These are phyloP conservation scores for Sphaeramia orbicularis DNA, from an alignment of 2,797 vertebrate genomes.

Conservation along the genomic window DNA sequence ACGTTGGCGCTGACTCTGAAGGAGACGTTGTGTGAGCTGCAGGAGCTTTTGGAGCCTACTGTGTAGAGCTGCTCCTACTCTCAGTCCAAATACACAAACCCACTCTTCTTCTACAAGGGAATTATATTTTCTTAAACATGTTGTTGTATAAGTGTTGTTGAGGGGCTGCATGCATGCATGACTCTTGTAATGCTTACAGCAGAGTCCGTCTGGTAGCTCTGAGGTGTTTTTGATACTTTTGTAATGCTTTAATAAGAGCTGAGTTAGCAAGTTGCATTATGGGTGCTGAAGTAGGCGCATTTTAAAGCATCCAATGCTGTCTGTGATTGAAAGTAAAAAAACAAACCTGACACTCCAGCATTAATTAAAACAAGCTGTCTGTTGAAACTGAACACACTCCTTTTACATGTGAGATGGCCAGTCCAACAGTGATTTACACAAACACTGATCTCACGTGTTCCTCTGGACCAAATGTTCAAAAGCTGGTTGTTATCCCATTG, in stretches of 20 bases:
- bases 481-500: too few relatives aligned
- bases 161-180: conserved; percentile 9
- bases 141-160: conserved; percentile 25
- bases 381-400: too few relatives aligned
- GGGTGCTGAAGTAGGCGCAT: not conserved
- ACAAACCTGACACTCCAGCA: conserved; percentile 52
- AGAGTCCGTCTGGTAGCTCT: conserved; percentile 2
- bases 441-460: too few relatives aligned
- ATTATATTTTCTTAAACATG: conserved; percentile 6
- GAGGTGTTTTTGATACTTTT: conserved; percentile 45
- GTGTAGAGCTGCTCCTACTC: conserved; percentile 60
- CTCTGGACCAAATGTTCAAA: too few relatives aligned
- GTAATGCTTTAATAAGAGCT: conserved; percentile 28
- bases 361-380: conserved; percentile 34
- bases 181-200: not conserved
- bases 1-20: conserved; percentile 81
- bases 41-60: conserved; percentile 80
- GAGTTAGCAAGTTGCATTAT: conserved; percentile 7
- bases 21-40: conserved; percentile 81
- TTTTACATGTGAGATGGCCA: conserved; percentile 15
- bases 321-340: conserved; percentile 39
- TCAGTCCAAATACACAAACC: not conserved
- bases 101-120: not conserved
- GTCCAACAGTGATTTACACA: too few relatives aligned
- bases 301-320: not conserved